Percentiles rank a stretch among this genome's conserved stretches.
Conservation (phyloP, 2,888 invertebrate genomes). For the Aricia artaxerxes region DNA sequence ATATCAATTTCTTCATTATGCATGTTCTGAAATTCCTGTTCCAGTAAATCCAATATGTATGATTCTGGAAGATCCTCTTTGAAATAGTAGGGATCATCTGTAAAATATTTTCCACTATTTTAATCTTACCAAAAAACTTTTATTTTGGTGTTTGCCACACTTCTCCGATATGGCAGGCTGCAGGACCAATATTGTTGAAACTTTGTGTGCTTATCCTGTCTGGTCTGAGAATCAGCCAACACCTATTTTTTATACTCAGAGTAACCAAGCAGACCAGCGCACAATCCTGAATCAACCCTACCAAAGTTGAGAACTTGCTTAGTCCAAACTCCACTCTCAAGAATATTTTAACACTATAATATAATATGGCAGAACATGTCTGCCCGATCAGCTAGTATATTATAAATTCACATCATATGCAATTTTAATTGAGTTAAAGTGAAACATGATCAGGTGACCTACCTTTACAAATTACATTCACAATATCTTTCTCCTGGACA, state of each 20-base stretch:
- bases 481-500: slow-evolving; percentile 64
- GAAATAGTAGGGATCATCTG: slow-evolving; percentile 72
- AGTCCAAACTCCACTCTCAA: too few species aligned
- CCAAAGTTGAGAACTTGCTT: too few species aligned
- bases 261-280: background rate
- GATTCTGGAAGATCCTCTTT: slow-evolving; percentile 61
- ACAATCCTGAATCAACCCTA: background rate
- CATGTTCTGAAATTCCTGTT: slow-evolving; percentile 54
- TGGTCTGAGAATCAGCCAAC: background rate
- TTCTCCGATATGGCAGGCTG: too few species aligned
- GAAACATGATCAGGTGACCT: slow-evolving; percentile 19
- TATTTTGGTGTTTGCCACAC: too few species aligned
- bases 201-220: background rate
- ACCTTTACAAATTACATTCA: slow-evolving; percentile 57
- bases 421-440: too few species aligned
- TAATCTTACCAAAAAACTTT: background rate
- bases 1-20: slow-evolving; percentile 44
- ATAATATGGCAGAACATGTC: too few species aligned
- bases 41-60: slow-evolving; percentile 59
- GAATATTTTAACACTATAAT: too few species aligned
- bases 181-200: too few species aligned
- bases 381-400: too few species aligned
- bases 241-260: background rate
- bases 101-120: slow-evolving; percentile 35
- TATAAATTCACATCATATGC: too few species aligned